phyloP scores from a whole-genome alignment of 1,140 invertebrate species.

The Neodiprion virginianus region DNA sequence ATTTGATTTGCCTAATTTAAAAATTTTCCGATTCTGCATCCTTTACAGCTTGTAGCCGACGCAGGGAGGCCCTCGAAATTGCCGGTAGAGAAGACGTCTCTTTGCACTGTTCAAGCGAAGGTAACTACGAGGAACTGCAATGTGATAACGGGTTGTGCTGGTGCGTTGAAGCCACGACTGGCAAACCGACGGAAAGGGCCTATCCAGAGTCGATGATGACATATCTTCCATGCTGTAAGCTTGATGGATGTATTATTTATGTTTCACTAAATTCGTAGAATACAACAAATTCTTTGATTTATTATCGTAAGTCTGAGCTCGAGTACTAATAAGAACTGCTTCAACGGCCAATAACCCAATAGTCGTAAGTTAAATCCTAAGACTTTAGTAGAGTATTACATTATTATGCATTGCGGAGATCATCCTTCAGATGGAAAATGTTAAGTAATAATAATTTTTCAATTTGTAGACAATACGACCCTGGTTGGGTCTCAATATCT shows the following conservation, averaged over 20 bases:
- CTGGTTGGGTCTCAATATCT: slow-evolving; percentile 39
- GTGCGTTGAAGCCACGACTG: slow-evolving; percentile 47
- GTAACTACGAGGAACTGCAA: slow-evolving; percentile 55
- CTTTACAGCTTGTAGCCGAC: slow-evolving; percentile 36
- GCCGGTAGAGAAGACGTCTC: slow-evolving; percentile 34
- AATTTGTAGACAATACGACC: slow-evolving; percentile 22
- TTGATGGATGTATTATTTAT: background rate
- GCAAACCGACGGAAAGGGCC: slow-evolving; percentile 34
- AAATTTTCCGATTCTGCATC: slow-evolving; percentile 11
- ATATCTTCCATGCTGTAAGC: slow-evolving; percentile 49
- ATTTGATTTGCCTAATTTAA: slow-evolving; percentile 9
- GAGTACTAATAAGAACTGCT: too few species aligned
- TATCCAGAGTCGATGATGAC: slow-evolving; percentile 42
- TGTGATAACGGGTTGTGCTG: slow-evolving; percentile 54
- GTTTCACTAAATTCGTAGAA: too few species aligned
- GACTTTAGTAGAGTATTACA: too few species aligned
- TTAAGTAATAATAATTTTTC: too few species aligned
- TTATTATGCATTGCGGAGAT: too few species aligned
- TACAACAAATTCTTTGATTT: too few species aligned
- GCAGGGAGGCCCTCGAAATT: slow-evolving; percentile 23
- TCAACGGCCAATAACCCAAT: too few species aligned
- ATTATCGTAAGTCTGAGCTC: too few species aligned
- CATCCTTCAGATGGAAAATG: too few species aligned
- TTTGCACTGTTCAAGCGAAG: slow-evolving; percentile 49
- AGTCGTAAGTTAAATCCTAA: too few species aligned